A percentile compares a stretch with the other conserved stretches of the same genome.
phyloP scores from a whole-genome alignment of 2,113 vertebrate species.

The Triplophysa tibetana region DNA sequence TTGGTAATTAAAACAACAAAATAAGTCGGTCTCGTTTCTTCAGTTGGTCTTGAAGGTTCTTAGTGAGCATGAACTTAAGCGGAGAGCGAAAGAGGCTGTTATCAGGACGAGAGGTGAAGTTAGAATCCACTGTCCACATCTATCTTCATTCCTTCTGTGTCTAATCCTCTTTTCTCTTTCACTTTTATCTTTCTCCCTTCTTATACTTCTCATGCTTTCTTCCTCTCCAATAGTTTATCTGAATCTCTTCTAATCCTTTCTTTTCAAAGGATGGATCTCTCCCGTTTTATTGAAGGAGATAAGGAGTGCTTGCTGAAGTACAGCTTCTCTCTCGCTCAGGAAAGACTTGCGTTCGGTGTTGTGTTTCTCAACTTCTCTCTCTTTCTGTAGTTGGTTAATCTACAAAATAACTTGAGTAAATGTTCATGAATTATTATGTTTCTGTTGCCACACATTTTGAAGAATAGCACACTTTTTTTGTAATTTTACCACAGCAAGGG shows the following conservation, averaged over 20 bases:
- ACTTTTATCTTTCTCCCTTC: conserved; percentile 46
- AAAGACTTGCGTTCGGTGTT: neutral
- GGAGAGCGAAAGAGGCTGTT: conserved; percentile 15
- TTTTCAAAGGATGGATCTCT: conserved; percentile 44
- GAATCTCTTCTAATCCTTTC: conserved; percentile 51
- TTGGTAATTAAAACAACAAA: neutral
- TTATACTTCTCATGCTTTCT: conserved; percentile 46
- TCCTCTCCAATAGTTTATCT: conserved; percentile 48
- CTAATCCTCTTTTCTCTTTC: conserved; percentile 54
- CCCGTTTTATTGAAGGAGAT: conserved; percentile 40
- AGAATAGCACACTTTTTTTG: too few species aligned
- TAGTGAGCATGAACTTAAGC: conserved; percentile 3
- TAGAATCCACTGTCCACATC: conserved; percentile 28
- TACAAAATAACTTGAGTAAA: too few species aligned
- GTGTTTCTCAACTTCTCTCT: neutral
- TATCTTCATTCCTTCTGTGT: conserved; percentile 40
- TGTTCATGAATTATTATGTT: too few species aligned
- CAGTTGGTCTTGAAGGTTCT: neutral
- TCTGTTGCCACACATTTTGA: too few species aligned
- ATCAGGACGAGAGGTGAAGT: conserved; percentile 16
- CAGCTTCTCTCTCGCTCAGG: conserved; percentile 4
- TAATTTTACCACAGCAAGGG: too few species aligned
- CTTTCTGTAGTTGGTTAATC: neutral
- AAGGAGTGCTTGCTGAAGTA: conserved; percentile 30
- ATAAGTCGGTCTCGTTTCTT: neutral